Percentiles rank a stretch among this genome's conserved stretches.
phyloP scores from a whole-genome alignment of 2,888 invertebrate species.

The Thumatha senex region DNA sequence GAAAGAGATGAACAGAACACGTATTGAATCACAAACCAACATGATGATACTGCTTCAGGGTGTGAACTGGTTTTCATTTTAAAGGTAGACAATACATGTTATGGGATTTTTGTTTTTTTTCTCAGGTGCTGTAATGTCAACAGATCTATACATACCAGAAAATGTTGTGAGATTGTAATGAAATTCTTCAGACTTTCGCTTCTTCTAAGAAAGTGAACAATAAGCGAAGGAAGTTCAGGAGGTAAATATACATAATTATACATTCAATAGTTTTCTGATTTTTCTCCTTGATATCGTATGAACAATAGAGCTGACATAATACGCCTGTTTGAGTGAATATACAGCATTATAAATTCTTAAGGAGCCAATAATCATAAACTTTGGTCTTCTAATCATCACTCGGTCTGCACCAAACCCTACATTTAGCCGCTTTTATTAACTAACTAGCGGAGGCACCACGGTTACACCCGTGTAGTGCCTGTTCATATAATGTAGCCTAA shows the following conservation, averaged over 20 bases:
- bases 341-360: too few species aligned
- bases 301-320: too few species aligned
- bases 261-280: too few species aligned
- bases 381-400: too few species aligned
- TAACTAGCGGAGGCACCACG: too few species aligned
- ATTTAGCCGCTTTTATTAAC: too few species aligned
- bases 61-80: slow-evolving; percentile 17
- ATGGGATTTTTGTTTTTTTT: slow-evolving; percentile 17
- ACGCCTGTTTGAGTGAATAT: too few species aligned
- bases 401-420: too few species aligned
- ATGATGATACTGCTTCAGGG: slow-evolving; percentile 19
- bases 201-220: neutral
- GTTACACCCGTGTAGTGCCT: too few species aligned
- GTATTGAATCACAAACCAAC: slow-evolving; percentile 13
- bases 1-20: neutral
- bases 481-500: too few species aligned
- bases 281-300: too few species aligned
- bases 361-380: too few species aligned
- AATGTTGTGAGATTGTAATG: neutral
- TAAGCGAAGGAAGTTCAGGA: neutral
- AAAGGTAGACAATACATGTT: slow-evolving; percentile 26
- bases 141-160: slow-evolving; percentile 12
- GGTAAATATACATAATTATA: neutral
- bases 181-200: neutral
- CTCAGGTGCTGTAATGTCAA: slow-evolving; percentile 18